Conservation (phyloP, 2,888 invertebrate genomes). For the Nephrotoma flavescens region DNA sequence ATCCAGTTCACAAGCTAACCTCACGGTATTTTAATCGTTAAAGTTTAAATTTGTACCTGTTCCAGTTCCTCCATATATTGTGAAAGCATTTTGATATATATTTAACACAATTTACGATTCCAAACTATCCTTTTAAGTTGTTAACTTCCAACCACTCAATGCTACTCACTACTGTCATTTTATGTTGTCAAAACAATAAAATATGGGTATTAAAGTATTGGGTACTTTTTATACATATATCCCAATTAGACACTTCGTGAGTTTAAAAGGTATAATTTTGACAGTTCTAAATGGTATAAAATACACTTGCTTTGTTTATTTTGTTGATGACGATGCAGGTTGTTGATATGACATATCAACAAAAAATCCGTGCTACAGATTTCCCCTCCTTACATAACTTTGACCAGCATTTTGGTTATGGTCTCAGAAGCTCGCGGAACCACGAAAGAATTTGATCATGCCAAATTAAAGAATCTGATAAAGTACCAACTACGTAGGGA, state of each 20-base stretch:
- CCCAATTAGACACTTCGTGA: background rate
- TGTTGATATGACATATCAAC: background rate
- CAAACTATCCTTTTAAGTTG: background rate
- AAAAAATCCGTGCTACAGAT: background rate
- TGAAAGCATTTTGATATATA: slow-evolving; percentile 54
- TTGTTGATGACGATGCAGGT: background rate
- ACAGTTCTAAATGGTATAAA: background rate
- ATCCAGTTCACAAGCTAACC: no score
- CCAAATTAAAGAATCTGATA: no score
- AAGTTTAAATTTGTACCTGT: slow-evolving; percentile 38
- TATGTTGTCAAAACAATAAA: background rate
- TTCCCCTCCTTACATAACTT: background rate
- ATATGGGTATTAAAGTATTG: background rate
- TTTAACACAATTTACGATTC: background rate
- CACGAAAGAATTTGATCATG: no score
- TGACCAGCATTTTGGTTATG: no score
- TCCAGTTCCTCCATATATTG: slow-evolving; percentile 79
- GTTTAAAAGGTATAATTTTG: background rate
- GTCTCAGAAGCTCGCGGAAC: no score
- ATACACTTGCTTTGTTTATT: background rate
- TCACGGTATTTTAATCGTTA: no score
- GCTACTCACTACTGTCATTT: background rate
- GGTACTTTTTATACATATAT: background rate
- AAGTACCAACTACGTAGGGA: no score
- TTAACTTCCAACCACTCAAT: background rate